Evolutionary conservation across 1,140 invertebrate genomes (phyloP), one percentile per base, ranked within the genome.

Genomic region (Euglossa dilemma): DNA sequence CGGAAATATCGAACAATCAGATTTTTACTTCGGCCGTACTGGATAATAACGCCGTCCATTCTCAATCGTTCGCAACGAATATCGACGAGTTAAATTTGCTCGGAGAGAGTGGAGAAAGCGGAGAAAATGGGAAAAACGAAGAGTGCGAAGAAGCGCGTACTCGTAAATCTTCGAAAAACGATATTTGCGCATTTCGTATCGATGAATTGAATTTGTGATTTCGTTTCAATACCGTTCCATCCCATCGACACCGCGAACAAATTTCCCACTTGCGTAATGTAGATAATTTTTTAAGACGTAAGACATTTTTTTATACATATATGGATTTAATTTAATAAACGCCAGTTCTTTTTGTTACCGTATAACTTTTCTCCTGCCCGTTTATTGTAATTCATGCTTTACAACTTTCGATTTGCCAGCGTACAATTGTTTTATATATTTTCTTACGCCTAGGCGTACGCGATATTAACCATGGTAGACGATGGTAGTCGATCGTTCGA

Each of bases 1-100:
- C 23, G 36, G 54, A 28, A 80, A 25, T 56, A n/a, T 43, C 67
- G 20, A n/a, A 28, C 6, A 67, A 50, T 11, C 28, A 14, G 7
- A 72, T 9, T 23, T 25, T 52, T n/a, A 2, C 28, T 5, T 9
- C 63, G 23, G 2, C 45, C 4, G 9, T n/a, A 0, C 6, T n/a
- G 14, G 67, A 86, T 23, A n/a, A 18, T 20, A 69, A 61, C 7
- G 64, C 59, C 2, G 63, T 59, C 56, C 36, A 36, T 36, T 76
- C 80, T 43, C 80, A 86, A 23, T 76, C 80, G 76, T 93, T 86
- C 36, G 71, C 76, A 20, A 92, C 90, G 6, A 87, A 91, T 67
- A 91, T 93, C 56, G 80, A 90, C 45, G 89, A 93, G 43, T 78
- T 93, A 18, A 92, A 93, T 84, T 78, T 93, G 54, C 84, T 93